Percentiles rank a stretch among this genome's conserved stretches.
Evolutionary conservation across 2,888 invertebrate genomes (phyloP).

Genomic region (Tipula helvola): DNA sequence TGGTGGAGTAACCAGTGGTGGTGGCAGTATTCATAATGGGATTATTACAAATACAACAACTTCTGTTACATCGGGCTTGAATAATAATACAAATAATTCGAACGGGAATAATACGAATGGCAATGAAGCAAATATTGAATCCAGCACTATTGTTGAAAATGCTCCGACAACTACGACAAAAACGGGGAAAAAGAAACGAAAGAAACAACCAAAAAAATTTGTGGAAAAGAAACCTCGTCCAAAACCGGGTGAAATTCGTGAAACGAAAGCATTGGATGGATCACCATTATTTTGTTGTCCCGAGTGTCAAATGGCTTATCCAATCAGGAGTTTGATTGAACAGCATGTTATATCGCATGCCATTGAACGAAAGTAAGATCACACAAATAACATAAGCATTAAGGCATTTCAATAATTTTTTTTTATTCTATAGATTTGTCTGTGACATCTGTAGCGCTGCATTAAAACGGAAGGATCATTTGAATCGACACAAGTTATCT

Average conservation of each 20-base stretch:
- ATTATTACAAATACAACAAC: slow-evolving; percentile 29
- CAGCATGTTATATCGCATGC: slow-evolving; percentile 81
- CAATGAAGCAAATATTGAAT: slow-evolving; percentile 14
- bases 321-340: slow-evolving; percentile 69
- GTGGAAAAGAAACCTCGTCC: slow-evolving; percentile 67
- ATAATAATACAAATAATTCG: slow-evolving; percentile 27
- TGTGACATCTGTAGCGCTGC: slow-evolving; percentile 85
- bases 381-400: slow-evolving; percentile 22
- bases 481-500: slow-evolving; percentile 75
- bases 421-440: slow-evolving; percentile 44
- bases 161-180: slow-evolving; percentile 22
- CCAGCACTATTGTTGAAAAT: slow-evolving; percentile 18
- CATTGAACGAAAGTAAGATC: slow-evolving; percentile 52
- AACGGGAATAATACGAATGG: slow-evolving; percentile 6
- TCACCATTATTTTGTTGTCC: slow-evolving; percentile 78
- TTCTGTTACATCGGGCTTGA: slow-evolving; percentile 25
- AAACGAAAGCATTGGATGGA: slow-evolving; percentile 58
- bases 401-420: neutral
- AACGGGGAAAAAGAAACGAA: slow-evolving; percentile 35
- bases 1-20: slow-evolving; percentile 20
- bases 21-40: slow-evolving; percentile 20
- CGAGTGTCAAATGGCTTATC: slow-evolving; percentile 82
- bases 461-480: slow-evolving; percentile 72
- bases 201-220: slow-evolving; percentile 40
- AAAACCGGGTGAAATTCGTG: slow-evolving; percentile 41